A percentile compares a stretch with the other conserved stretches of the same genome.
phyloP scores from a whole-genome alignment of 2,888 invertebrate species.

The Lissocephala sabroskyi region DNA sequence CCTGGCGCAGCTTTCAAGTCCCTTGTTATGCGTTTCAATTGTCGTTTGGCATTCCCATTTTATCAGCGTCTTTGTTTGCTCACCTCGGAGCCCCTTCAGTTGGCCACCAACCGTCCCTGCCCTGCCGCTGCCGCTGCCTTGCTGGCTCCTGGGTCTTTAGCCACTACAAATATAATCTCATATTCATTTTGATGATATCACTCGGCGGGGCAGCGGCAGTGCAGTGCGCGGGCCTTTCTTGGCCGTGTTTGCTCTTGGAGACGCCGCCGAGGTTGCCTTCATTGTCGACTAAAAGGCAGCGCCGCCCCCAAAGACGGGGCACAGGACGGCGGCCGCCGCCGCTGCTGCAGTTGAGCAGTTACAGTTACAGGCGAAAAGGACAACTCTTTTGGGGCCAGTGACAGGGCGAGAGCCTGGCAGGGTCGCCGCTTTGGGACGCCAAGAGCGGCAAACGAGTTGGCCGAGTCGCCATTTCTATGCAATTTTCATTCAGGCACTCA shows the following conservation, averaged over 20 bases:
- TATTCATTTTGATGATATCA: slow-evolving; percentile 61
- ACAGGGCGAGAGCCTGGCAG: slow-evolving; percentile 4
- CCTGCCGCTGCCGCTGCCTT: slow-evolving; percentile 4
- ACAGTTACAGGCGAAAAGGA: slow-evolving; percentile 48
- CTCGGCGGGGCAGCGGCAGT: slow-evolving; percentile 11
- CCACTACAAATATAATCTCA: slow-evolving; percentile 50
- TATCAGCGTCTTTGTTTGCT: slow-evolving; percentile 58
- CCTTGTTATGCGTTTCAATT: slow-evolving; percentile 60
- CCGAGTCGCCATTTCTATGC: no score
- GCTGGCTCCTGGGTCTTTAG: background rate
- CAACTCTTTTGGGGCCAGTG: slow-evolving; percentile 36
- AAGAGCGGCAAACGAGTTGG: no score
- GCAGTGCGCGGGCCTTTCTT: slow-evolving; percentile 30
- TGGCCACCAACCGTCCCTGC: slow-evolving; percentile 19
- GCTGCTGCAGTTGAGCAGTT: slow-evolving; percentile 54
- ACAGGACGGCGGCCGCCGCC: no score
- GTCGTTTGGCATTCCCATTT: slow-evolving; percentile 61
- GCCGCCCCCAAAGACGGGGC: no score
- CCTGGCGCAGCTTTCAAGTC: slow-evolving; percentile 16
- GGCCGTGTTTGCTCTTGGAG: slow-evolving; percentile 41
- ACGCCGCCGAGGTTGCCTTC: background rate
- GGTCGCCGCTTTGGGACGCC: slow-evolving; percentile 25
- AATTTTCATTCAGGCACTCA: no score
- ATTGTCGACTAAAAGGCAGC: slow-evolving; percentile 14
- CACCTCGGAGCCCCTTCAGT: slow-evolving; percentile 32